Percentiles rank a stretch among this genome's conserved stretches.
These are phyloP conservation scores for Melipona bicolor DNA, from an alignment of 2,888 invertebrate species.

Conservation along the genomic window DNA sequence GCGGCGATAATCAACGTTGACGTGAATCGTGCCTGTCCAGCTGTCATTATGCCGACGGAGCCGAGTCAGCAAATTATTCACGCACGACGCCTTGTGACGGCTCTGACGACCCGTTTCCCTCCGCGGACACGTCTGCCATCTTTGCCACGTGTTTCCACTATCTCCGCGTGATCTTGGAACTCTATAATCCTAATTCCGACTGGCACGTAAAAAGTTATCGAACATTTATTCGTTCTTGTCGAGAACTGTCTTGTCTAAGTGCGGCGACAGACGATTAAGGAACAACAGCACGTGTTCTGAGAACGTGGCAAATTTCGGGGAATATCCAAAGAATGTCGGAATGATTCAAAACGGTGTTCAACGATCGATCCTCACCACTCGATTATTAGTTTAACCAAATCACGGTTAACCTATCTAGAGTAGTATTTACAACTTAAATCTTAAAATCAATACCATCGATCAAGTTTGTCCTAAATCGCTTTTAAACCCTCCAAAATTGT, in stretches of 20 bases:
- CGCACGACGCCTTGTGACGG: slow-evolving; percentile 57
- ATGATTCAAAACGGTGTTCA: neutral
- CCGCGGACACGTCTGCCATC: slow-evolving; percentile 41
- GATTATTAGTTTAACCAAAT: no score
- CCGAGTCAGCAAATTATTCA: slow-evolving; percentile 68
- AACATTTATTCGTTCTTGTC: neutral
- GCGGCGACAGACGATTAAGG: neutral
- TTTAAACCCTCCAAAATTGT: no score
- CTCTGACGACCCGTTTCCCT: slow-evolving; percentile 63
- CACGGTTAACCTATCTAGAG: no score
- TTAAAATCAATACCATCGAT: no score
- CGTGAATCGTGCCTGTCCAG: slow-evolving; percentile 50
- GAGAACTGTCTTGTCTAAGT: neutral
- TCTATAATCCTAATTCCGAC: slow-evolving; percentile 20
- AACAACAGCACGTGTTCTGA: neutral
- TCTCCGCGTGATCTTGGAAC: slow-evolving; percentile 53
- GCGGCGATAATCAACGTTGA: slow-evolving; percentile 44
- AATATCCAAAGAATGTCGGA: neutral
- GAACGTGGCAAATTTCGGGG: neutral
- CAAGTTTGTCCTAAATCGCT: no score
- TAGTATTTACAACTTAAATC: no score
- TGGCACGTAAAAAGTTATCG: neutral
- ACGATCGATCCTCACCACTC: neutral
- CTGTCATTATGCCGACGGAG: slow-evolving; percentile 60
- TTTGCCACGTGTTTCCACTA: slow-evolving; percentile 34